Conservation (phyloP, 2,888 invertebrate species). For the Clistopyga incitator region DNA sequence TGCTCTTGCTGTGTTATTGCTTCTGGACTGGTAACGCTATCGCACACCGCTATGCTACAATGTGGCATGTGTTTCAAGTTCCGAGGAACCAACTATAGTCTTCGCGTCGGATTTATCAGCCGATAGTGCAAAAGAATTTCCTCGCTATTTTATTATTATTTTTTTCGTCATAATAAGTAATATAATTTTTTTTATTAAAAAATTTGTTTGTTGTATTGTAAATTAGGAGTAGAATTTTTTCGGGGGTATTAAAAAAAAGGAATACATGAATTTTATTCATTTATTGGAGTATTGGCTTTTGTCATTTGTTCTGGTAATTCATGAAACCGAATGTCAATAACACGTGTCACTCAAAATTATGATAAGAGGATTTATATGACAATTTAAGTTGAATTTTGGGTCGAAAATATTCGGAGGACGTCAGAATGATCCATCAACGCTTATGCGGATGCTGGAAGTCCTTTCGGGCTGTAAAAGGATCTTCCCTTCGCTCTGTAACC, state of each 20-base stretch:
- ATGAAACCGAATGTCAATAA: slow-evolving; percentile 28
- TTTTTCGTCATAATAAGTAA: neutral
- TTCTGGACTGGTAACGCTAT: slow-evolving; percentile 49
- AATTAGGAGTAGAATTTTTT: too few relatives aligned
- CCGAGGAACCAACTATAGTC: slow-evolving; percentile 44
- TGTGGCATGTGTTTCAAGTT: slow-evolving; percentile 55
- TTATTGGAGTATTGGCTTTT: neutral
- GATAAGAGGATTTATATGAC: neutral
- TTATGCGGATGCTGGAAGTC: slow-evolving; percentile 11
- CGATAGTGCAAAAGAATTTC: neutral
- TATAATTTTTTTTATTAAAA: neutral
- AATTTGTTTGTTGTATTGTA: too few relatives aligned
- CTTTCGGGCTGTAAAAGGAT: neutral
- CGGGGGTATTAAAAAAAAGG: too few relatives aligned
- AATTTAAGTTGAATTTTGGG: slow-evolving; percentile 41
- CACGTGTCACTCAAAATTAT: slow-evolving; percentile 30
- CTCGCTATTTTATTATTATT: neutral
- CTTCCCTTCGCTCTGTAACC: neutral
- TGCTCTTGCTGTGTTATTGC: neutral
- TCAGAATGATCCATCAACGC: slow-evolving; percentile 28
- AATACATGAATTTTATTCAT: neutral
- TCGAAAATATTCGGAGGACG: neutral
- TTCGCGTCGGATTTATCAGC: neutral
- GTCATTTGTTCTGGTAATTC: slow-evolving; percentile 30
- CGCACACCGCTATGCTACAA: slow-evolving; percentile 35